These are phyloP conservation scores for Nanorana parkeri DNA, from an alignment of 2,113 vertebrate genomes.

Conservation along the genomic window DNA sequence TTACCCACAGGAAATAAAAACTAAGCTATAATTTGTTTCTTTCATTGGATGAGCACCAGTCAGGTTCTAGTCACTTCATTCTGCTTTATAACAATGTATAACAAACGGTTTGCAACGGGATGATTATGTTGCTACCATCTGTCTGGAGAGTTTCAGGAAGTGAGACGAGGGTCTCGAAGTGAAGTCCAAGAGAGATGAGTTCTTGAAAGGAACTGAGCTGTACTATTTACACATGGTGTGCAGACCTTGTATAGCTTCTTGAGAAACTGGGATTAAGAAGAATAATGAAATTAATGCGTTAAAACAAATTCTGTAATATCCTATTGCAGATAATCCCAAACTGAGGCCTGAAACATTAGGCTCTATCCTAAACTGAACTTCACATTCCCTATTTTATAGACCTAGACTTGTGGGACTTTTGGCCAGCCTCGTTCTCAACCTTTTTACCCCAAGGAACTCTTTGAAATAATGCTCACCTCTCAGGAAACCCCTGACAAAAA, in stretches of 20 bases:
- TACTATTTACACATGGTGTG: conserved; percentile 11
- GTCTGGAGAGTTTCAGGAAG: conserved; percentile 32
- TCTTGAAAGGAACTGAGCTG: conserved; percentile 6
- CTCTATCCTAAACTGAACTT: no score
- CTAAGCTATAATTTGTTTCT: conserved; percentile 41
- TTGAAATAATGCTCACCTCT: no score
- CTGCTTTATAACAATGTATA: conserved; percentile 43
- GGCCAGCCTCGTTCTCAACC: no score
- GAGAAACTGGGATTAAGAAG: neutral
- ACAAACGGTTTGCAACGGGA: conserved; percentile 19
- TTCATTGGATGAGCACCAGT: conserved; percentile 56
- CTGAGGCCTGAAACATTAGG: no score
- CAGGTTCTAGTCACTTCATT: conserved; percentile 34
- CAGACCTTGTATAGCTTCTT: neutral
- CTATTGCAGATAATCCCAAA: no score
- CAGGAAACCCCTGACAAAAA: no score
- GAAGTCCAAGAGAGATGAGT: conserved; percentile 12
- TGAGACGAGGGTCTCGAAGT: neutral
- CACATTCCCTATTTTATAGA: no score
- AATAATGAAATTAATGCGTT: no score
- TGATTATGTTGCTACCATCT: conserved; percentile 35
- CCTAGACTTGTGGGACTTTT: no score
- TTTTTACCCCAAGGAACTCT: no score
- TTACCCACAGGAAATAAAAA: conserved; percentile 39
- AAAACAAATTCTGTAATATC: no score